A percentile compares a stretch with the other conserved stretches of the same genome.
These are phyloP conservation scores for Etia nguti DNA, from an alignment of 2,113 vertebrate genomes.

Conservation along the genomic window DNA sequence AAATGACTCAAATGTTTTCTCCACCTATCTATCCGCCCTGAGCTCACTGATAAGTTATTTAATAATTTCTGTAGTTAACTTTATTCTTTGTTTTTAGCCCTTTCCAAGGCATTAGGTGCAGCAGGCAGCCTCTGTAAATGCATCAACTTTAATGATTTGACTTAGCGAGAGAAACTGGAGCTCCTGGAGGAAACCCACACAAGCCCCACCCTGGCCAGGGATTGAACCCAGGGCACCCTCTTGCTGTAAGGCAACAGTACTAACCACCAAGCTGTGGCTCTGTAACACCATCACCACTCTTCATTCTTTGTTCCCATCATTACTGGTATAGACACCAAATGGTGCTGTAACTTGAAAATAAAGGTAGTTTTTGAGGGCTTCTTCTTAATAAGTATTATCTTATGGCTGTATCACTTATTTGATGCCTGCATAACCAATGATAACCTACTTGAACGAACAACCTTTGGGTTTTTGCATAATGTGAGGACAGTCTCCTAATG, in stretches of 20 bases:
- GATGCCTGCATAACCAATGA: neutral
- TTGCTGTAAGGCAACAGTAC: neutral
- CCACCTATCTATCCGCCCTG: neutral
- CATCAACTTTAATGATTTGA: neutral
- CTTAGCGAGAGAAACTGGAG: neutral
- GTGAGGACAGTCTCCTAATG: neutral
- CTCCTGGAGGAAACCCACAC: neutral
- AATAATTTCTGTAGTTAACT: neutral
- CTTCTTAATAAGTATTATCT: neutral
- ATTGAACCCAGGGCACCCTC: neutral
- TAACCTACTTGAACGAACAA: neutral
- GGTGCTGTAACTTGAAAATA: neutral
- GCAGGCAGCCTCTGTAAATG: neutral
- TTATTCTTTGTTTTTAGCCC: neutral
- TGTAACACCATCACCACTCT: neutral
- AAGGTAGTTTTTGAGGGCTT: neutral
- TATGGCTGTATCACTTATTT: neutral
- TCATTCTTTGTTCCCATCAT: rapidly evolving
- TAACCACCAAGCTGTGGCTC: neutral
- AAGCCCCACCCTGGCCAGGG: neutral
- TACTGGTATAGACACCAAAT: neutral
- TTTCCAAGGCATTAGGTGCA: neutral
- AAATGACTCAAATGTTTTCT: neutral
- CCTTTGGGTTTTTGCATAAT: neutral
- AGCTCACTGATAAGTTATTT: neutral